These are phyloP conservation scores for Silurus glanis DNA, from an alignment of 2,113 vertebrate species.

Conservation along the genomic window DNA sequence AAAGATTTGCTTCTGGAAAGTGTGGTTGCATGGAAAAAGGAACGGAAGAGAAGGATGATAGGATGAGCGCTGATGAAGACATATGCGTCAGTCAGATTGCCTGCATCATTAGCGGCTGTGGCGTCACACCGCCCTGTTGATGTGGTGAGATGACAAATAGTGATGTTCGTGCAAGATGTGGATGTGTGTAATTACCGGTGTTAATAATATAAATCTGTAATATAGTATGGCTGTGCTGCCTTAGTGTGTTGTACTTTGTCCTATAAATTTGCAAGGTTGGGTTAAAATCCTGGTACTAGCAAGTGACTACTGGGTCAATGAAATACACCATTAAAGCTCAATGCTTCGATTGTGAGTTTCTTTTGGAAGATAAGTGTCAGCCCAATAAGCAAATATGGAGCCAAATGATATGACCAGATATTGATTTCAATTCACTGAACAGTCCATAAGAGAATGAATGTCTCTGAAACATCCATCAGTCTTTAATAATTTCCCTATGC, in stretches of 20 bases:
- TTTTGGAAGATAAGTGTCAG: neutral
- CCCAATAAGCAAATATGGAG: neutral
- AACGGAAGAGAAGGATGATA: conserved; percentile 24
- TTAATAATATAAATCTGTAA: neutral
- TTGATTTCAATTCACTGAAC: neutral
- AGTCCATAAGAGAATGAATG: neutral
- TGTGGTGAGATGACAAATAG: conserved; percentile 2
- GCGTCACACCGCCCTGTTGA: conserved; percentile 1
- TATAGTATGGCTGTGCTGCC: neutral
- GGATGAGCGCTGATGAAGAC: conserved; percentile 29
- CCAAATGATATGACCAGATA: neutral
- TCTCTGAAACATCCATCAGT: neutral
- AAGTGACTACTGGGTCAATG: neutral
- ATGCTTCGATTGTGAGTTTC: neutral
- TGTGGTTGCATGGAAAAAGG: conserved; percentile 21
- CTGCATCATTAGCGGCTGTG: conserved; percentile 21
- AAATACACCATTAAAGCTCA: neutral
- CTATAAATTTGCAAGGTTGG: neutral
- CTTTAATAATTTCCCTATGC: neutral
- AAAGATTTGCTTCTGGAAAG: conserved; percentile 47
- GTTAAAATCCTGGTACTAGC: neutral
- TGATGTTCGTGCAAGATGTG: neutral
- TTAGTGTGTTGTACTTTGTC: neutral
- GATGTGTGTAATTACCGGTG: neutral
- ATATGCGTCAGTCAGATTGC: neutral